Evolutionary conservation across 2,113 vertebrate species (phyloP).

Genomic region (Gadus macrocephalus): DNA sequence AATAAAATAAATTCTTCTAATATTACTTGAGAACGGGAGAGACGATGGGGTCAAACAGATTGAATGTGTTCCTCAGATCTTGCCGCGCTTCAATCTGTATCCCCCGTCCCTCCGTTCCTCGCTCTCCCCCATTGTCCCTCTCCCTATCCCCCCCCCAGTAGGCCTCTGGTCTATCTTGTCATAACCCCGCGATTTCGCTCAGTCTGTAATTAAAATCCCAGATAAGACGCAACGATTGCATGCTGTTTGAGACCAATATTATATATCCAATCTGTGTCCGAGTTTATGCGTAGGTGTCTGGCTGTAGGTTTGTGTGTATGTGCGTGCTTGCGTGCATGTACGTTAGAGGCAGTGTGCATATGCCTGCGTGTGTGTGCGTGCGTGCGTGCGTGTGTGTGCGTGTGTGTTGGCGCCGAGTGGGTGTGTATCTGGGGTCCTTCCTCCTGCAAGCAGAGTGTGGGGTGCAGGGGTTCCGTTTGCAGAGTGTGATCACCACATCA

Average conservation of each 20-base stretch:
- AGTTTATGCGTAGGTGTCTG: slow-evolving; percentile 2
- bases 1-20: slow-evolving; percentile 10
- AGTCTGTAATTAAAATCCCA: slow-evolving; percentile 30
- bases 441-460: no score
- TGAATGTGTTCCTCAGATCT: slow-evolving; percentile 44
- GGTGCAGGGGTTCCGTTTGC: no score
- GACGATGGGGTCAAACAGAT: slow-evolving; percentile 27
- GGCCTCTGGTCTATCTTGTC: slow-evolving; percentile 19
- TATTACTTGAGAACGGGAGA: slow-evolving; percentile 23
- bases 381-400: background rate
- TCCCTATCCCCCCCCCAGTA: background rate
- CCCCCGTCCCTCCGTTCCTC: background rate
- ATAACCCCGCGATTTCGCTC: slow-evolving; percentile 14
- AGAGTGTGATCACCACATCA: no score
- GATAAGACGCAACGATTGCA: background rate
- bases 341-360: background rate
- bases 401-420: no score
- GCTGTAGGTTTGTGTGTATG: background rate
- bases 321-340: background rate
- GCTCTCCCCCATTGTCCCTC: slow-evolving; percentile 18
- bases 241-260: background rate
- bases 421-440: no score
- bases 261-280: slow-evolving; percentile 4
- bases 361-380: background rate
- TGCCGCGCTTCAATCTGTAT: no score